Evolutionary conservation across 2,113 vertebrate genomes (phyloP).

Genomic region (Emydura subglobosa): DNA sequence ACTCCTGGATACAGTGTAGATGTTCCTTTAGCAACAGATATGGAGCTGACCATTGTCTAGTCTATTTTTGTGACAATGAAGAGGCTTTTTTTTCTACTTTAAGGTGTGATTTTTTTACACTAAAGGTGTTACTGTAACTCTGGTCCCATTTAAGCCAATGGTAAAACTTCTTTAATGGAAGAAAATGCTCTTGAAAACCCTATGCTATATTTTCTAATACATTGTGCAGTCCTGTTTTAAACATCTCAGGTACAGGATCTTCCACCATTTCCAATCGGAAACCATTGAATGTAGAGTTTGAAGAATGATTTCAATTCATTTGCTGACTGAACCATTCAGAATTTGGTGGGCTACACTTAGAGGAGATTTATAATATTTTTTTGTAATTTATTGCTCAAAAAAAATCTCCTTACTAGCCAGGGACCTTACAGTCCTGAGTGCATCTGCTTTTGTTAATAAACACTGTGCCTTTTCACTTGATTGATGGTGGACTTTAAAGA

Average conservation of each 20-base stretch:
- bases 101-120: not conserved
- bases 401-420: not conserved
- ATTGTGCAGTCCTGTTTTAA: not conserved
- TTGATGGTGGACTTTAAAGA: conserved; percentile 66
- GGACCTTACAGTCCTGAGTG: conserved; percentile 31
- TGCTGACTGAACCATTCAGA: not conserved
- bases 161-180: not conserved
- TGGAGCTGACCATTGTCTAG: not conserved
- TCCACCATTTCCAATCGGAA: not conserved
- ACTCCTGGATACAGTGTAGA: not conserved
- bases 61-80: not conserved
- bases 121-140: not conserved
- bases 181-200: not conserved
- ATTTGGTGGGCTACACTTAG: not conserved
- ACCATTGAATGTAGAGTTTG: not conserved
- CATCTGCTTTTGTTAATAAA: conserved; percentile 56
- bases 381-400: conserved; percentile 20
- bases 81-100: not conserved
- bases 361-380: not conserved
- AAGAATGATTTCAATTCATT: conserved; percentile 26
- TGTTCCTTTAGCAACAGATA: not conserved
- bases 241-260: not conserved
- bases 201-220: not conserved
- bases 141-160: not conserved
- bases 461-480: conserved; percentile 30